Percentiles rank a stretch among this genome's conserved stretches.
Evolutionary conservation across 2,113 vertebrate genomes (phyloP).

Genomic region (Sinocyclocheilus anshuiensis): DNA sequence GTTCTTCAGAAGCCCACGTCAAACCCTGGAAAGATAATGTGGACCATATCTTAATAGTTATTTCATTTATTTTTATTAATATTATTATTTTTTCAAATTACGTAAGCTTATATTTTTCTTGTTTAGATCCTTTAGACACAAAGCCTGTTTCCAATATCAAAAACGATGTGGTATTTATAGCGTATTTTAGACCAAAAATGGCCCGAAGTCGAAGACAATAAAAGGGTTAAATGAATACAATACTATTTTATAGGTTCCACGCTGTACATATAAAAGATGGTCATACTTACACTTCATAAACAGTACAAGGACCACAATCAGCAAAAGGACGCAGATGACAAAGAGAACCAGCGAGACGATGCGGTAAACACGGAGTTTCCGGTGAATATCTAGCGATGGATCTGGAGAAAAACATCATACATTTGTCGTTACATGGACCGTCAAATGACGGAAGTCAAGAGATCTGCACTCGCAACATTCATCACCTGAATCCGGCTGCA

Average conservation of each 20-base stretch:
- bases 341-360: conserved; percentile 57
- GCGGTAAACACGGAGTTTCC: conserved; percentile 54
- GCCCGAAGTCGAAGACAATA: neutral
- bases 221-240: neutral
- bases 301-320: conserved; percentile 60
- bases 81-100: neutral
- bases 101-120: neutral
- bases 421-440: neutral
- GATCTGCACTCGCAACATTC: neutral
- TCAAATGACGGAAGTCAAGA: neutral
- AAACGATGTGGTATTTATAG: neutral
- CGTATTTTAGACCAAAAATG: neutral
- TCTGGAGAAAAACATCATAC: conserved; percentile 7
- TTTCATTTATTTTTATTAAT: no score
- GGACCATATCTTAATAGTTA: no score
- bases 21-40: no score
- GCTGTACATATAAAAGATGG: neutral
- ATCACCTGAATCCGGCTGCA: conserved; percentile 19
- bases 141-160: neutral
- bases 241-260: neutral
- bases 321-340: conserved; percentile 60
- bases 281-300: conserved; percentile 66
- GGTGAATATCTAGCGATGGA: conserved; percentile 20
- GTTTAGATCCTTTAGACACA: neutral
- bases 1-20: no score